Evolutionary conservation across 1,140 invertebrate genomes (phyloP), one percentile per base, ranked within the genome.

Genomic region (Akabosia matsudoensis): DNA sequence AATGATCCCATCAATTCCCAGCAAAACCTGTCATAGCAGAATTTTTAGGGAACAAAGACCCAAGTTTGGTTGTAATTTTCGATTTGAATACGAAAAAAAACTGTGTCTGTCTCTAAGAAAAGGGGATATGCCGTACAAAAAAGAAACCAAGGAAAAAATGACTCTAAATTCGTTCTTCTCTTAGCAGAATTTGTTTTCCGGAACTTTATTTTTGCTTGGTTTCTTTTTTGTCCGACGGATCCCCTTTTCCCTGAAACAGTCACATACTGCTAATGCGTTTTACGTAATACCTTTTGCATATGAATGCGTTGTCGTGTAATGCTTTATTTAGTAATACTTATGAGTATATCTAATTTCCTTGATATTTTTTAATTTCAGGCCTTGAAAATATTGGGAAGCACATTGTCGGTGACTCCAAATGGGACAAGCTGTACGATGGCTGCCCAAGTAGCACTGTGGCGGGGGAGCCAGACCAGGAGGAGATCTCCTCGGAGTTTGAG

Each of bases 401-500:
- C 45, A 76, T 81, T 74, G 80, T 81, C 28, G 80, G 80, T 14
- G 80, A 81, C 18, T 74, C 76, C n/a, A 79, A 81, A 74, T 81
- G 78, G 78, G 51, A 79, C 52, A 76, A 70, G 33, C 33, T 37
- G 33, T 67, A 67, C 70, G 70, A 51, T 51, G 33, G 33, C 70
- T 51, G 70, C 22, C 33, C 70, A 2, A 72, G 14, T 14, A 45
- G 37, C 37, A 45, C 7, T 45, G 7, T 18, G 7, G 18, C 37
- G 7, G 54, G 3, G 14, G 54, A 56, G 54, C 10, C 14, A 22
- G 54, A 56, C 3, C 54, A 56, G 24, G 54, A 56, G 54, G 22
- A 56, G 54, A 56, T 56, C 22, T 22, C 10, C 54, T 7, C 3
- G 54, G 54, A 24, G 14, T 45, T 45, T 45, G 37, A 45, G 37